Conservation (phyloP, 2,888 invertebrate species). For the Dasysyrphus albostriatus region DNA sequence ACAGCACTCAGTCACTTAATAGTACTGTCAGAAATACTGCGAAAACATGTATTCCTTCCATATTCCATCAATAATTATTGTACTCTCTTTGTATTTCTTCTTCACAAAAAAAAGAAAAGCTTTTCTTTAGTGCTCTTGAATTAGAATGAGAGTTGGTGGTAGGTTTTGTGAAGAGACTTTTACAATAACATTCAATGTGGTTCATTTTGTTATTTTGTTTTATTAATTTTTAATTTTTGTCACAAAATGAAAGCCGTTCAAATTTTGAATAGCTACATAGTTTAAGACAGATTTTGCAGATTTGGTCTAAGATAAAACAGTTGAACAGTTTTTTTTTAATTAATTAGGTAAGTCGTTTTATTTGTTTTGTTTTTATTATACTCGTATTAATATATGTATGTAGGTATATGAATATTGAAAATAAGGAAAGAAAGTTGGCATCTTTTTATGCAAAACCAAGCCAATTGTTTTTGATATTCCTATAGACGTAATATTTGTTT, state of each 20-base stretch:
- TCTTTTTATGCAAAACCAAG: too few relatives aligned
- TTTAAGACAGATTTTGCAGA: background rate
- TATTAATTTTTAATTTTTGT: slow-evolving; percentile 7
- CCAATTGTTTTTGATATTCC: too few relatives aligned
- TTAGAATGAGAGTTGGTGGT: background rate
- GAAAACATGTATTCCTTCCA: slow-evolving; percentile 47
- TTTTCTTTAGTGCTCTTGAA: slow-evolving; percentile 32
- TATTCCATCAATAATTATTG: background rate
- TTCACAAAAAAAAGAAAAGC: slow-evolving; percentile 41
- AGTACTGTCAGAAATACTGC: slow-evolving; percentile 27
- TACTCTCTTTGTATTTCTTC: slow-evolving; percentile 25
- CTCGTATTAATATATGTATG: too few relatives aligned
- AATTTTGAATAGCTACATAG: background rate
- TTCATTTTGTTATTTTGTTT: background rate
- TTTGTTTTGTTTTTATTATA: too few relatives aligned
- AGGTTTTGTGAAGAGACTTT: background rate
- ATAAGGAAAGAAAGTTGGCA: too few relatives aligned
- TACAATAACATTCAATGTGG: background rate
- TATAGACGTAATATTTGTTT: too few relatives aligned
- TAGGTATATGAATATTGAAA: too few relatives aligned
- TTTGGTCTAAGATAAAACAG: background rate
- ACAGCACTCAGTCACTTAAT: slow-evolving; percentile 1
- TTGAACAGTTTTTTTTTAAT: background rate
- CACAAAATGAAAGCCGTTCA: background rate
- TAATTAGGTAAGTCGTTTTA: background rate